Evolutionary conservation across 2,888 invertebrate genomes (phyloP), one percentile per base, ranked within the genome.

Genomic region (Cosmopolites sordidus): DNA sequence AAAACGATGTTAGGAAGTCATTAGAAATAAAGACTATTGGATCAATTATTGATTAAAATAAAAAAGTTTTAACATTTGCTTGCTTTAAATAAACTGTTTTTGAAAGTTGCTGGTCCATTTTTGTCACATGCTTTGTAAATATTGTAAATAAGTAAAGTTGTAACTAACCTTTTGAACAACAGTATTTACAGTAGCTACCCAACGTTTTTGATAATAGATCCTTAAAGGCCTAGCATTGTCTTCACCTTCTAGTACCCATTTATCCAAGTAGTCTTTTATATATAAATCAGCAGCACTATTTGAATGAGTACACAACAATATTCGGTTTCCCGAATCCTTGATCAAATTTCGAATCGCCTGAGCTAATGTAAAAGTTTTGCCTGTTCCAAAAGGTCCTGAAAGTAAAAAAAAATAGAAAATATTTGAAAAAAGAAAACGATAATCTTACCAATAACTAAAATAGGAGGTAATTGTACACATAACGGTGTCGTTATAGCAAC

Each of bases 201-300:
- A 87, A 63, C 91, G 78, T 61, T 86, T 83, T 58, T 84, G 83
- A 70, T 90, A 91, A 70, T 89, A 90, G 51, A 92, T 84, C 63
- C 91, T 78, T 45, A 90, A 73, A 0, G 90, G 89, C 27, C 80
- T 77, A 0, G 85, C 84, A 61, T 83, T 83, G 40, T 79, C 75
- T 58, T 83, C 75, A 0, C 86, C 86, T 15, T 75, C 76, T 64
- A 83, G 83, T 17, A 87, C 84, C 79, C 85, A 87, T 1, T 83
- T 82, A 73, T 90, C 86, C 51, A 92, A 78, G 71, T 89, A 91
- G 65, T 91, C 89, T 66, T 87, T 87, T 37, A 91, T 87, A 66
- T 91, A 91, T 53, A 90, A 75, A 76, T 91, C 90, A 8, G 90
- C 90, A 11, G 90, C 90, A 65, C 89, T 89, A 74, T 92, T 91